phyloP scores from a whole-genome alignment of 2,113 vertebrate genomes.

The Serinus canaria region DNA sequence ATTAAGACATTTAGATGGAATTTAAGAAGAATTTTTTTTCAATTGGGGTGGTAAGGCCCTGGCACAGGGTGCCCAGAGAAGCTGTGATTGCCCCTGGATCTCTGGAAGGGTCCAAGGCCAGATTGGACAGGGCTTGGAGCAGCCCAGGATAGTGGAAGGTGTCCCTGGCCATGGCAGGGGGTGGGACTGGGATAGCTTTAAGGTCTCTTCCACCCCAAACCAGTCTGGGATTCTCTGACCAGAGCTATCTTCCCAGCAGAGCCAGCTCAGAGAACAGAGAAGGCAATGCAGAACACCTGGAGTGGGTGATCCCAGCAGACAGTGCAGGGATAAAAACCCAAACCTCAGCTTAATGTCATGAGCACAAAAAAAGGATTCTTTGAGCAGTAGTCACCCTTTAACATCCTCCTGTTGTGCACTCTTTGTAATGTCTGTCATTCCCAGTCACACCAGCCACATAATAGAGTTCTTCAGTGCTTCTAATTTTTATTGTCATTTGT shows the following conservation, averaged over 20 bases:
- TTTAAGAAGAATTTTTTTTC: background rate
- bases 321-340: background rate
- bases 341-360: background rate
- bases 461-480: background rate
- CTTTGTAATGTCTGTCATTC: background rate
- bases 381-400: background rate
- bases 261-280: background rate
- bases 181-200: background rate
- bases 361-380: background rate
- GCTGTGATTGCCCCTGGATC: background rate
- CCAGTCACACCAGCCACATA: background rate
- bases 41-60: background rate
- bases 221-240: background rate
- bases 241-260: background rate
- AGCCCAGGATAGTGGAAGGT: background rate
- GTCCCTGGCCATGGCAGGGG: background rate
- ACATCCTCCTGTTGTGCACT: background rate
- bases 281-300: background rate
- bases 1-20: background rate
- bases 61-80: background rate
- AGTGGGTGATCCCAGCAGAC: background rate
- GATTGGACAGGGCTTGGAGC: background rate
- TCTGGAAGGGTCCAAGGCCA: background rate
- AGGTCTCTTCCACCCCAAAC: background rate
- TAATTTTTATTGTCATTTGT: slow-evolving; percentile 9